phyloP scores from a whole-genome alignment of 2,888 invertebrate species.

The Parnassius smintheus region DNA sequence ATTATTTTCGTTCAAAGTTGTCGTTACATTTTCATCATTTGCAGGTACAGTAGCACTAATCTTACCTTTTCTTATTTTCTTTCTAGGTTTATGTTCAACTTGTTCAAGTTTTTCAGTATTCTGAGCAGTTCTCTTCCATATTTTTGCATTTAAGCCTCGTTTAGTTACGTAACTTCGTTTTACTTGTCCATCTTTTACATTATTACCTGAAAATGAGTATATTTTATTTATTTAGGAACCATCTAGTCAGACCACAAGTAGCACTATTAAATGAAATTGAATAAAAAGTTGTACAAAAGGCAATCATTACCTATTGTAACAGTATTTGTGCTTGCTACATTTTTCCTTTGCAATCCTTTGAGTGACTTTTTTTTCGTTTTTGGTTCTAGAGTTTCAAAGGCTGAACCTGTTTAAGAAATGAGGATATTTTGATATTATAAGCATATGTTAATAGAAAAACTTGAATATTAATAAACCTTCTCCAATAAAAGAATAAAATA shows the following conservation, averaged over 20 bases:
- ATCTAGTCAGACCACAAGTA: too few relatives aligned
- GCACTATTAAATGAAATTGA: too few relatives aligned
- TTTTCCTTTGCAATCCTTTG: not conserved
- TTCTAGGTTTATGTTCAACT: not conserved
- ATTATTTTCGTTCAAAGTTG: not conserved
- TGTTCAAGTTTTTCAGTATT: not conserved
- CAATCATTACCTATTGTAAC: not conserved
- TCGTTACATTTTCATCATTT: not conserved
- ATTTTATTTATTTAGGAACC: not conserved
- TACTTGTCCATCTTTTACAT: not conserved
- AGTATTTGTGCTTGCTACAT: not conserved
- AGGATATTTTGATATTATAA: too few relatives aligned
- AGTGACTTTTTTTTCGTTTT: not conserved
- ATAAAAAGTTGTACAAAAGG: not conserved
- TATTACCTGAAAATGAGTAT: not conserved
- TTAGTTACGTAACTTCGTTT: not conserved
- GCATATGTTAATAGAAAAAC: too few relatives aligned
- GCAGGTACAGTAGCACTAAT: not conserved
- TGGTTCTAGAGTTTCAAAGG: not conserved
- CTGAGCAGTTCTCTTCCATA: not conserved
- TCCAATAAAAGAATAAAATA: too few relatives aligned
- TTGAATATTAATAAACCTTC: too few relatives aligned
- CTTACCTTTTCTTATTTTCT: constrained; percentile 1
- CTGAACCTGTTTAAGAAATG: not conserved
- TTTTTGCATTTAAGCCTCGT: not conserved